Conservation (phyloP, 1,140 invertebrate species). For the Aphelenchoides avenae region DNA sequence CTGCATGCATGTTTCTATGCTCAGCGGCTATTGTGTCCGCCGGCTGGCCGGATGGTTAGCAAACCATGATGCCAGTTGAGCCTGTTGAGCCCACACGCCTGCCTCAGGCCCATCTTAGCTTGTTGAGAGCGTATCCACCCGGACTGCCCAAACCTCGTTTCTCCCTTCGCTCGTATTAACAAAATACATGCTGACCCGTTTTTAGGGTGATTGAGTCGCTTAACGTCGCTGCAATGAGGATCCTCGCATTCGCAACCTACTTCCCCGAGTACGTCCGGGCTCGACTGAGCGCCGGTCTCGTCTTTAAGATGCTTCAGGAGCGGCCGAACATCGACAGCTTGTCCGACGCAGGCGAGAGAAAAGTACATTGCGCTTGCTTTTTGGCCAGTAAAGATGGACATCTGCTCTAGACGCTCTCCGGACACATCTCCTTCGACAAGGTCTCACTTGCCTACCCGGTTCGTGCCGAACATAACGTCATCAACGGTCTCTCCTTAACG, state of each 20-base stretch:
- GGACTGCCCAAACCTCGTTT: too few species aligned
- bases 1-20: too few species aligned
- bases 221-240: slow-evolving; percentile 19
- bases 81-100: too few species aligned
- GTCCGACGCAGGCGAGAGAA: too few species aligned
- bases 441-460: slow-evolving; percentile 40
- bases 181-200: slow-evolving; percentile 6
- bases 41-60: too few species aligned
- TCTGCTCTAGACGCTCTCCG: slow-evolving; percentile 1
- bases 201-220: slow-evolving; percentile 16
- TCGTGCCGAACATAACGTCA: slow-evolving; percentile 14
- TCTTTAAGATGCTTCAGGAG: slow-evolving; percentile 36
- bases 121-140: too few species aligned
- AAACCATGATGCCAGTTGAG: too few species aligned
- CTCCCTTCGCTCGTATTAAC: too few species aligned
- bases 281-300: slow-evolving; percentile 21
- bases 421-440: slow-evolving; percentile 27
- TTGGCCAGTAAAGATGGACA: not conserved
- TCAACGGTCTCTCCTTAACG: slow-evolving; percentile 55
- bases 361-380: too few species aligned
- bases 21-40: too few species aligned
- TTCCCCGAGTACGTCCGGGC: slow-evolving; percentile 44
- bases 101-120: too few species aligned
- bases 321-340: slow-evolving; percentile 16
- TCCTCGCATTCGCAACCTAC: slow-evolving; percentile 22